Evolutionary conservation across 2,888 invertebrate genomes (phyloP).

Genomic region (Stenolophus ochropezus): DNA sequence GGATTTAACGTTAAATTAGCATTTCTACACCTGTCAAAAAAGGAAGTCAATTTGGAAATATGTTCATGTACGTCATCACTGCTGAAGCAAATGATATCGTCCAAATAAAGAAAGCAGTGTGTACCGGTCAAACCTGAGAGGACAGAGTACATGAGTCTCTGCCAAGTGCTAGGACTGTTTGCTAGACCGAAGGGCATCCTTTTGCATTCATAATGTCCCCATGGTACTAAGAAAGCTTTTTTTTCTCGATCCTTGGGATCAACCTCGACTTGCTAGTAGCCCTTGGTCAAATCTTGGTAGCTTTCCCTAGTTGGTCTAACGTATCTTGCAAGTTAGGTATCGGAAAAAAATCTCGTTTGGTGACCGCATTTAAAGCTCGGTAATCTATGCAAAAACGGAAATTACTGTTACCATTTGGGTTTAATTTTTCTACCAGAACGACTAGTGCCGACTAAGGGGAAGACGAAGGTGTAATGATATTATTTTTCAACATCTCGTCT

Average conservation of each 20-base stretch:
- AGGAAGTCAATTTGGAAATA: slow-evolving; percentile 54
- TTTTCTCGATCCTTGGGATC: slow-evolving; percentile 61
- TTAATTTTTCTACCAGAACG: slow-evolving; percentile 58
- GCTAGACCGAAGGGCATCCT: slow-evolving; percentile 67
- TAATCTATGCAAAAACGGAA: too few species aligned
- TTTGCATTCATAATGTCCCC: slow-evolving; percentile 66
- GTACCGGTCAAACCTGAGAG: slow-evolving; percentile 63
- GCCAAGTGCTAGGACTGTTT: slow-evolving; percentile 66
- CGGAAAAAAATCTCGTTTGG: slow-evolving; percentile 62
- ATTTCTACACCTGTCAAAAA: slow-evolving; percentile 61
- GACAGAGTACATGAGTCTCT: slow-evolving; percentile 65
- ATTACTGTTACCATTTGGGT: too few species aligned
- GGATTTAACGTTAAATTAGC: slow-evolving; percentile 62
- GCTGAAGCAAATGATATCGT: slow-evolving; percentile 61
- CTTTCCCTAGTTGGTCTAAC: slow-evolving; percentile 60
- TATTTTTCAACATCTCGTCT: not conserved
- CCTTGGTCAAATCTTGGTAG: slow-evolving; percentile 62
- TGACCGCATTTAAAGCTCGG: slow-evolving; percentile 59
- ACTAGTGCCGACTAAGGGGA: slow-evolving; percentile 19
- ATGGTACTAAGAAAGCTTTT: slow-evolving; percentile 62
- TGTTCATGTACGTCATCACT: slow-evolving; percentile 59
- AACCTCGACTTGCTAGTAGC: slow-evolving; percentile 62
- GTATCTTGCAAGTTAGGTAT: too few species aligned
- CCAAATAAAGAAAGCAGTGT: slow-evolving; percentile 63
- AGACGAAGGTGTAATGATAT: not conserved